Evolutionary conservation across 1,140 invertebrate genomes (phyloP).

Genomic region (Capitella teleta): DNA sequence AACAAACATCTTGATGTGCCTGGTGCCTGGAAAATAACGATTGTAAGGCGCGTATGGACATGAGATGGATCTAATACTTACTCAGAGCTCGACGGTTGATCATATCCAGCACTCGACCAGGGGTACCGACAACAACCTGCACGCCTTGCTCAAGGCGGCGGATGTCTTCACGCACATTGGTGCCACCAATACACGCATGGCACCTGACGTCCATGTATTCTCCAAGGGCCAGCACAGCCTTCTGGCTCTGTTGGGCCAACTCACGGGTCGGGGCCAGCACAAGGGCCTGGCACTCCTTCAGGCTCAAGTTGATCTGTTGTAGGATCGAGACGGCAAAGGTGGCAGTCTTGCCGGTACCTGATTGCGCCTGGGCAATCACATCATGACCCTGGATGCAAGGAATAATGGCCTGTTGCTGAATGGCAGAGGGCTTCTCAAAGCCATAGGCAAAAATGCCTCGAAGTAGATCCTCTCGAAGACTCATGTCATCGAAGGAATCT

Average conservation of each 20-base stretch:
- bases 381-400: conserved; percentile 80
- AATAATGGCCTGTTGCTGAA: conserved; percentile 97
- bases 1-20: conserved; percentile 90
- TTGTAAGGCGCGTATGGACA: conserved; percentile 12
- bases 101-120: conserved; percentile 97
- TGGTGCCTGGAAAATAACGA: conserved; percentile 45
- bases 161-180: conserved; percentile 93
- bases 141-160: conserved; percentile 81
- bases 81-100: conserved; percentile 81
- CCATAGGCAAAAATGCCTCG: conserved; percentile 99
- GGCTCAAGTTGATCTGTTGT: conserved; percentile 95
- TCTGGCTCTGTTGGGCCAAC: conserved; percentile 88
- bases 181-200: conserved; percentile 98
- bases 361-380: conserved; percentile 93
- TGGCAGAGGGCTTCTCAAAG: conserved; percentile 99
- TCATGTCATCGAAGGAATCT: conserved; percentile 98
- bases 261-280: conserved; percentile 93
- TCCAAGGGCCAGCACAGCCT: conserved; percentile 92
- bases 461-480: conserved; percentile 76
- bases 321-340: conserved; percentile 98
- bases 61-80: too few species aligned
- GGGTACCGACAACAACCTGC: conserved; percentile 96
- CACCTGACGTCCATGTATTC: conserved; percentile 95
- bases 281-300: conserved; percentile 86
- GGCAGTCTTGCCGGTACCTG: conserved; percentile 90